These are phyloP conservation scores for Ylistrum balloti DNA, from an alignment of 1,140 invertebrate species.

Conservation along the genomic window DNA sequence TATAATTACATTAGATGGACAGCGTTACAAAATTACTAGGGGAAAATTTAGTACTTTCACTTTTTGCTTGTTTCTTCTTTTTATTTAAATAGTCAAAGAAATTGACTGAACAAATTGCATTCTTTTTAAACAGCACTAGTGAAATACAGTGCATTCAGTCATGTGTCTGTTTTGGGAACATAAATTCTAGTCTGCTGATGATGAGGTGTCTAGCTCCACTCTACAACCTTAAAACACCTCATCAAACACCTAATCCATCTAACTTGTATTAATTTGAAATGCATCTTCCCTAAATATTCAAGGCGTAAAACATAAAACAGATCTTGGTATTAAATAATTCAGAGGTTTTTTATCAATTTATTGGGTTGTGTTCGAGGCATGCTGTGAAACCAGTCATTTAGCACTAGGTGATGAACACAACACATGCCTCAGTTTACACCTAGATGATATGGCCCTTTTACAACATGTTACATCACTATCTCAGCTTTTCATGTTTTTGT, in stretches of 20 bases:
- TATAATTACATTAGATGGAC: neutral
- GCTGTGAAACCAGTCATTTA: neutral
- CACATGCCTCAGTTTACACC: neutral
- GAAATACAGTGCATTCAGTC: neutral
- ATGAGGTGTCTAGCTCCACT: neutral
- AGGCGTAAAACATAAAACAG: conserved; percentile 8
- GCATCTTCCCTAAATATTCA: conserved; percentile 5
- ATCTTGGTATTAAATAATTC: conserved; percentile 23
- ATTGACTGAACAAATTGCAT: neutral
- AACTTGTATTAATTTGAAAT: neutral
- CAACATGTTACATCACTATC: neutral
- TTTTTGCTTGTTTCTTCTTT: neutral
- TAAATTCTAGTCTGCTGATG: neutral
- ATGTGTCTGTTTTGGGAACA: neutral
- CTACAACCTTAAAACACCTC: too few species aligned
- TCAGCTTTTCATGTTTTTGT: neutral
- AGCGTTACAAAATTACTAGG: neutral
- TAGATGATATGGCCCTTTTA: neutral
- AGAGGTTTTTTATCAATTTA: neutral
- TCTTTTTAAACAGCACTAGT: neutral
- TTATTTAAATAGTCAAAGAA: neutral
- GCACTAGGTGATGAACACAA: conserved; percentile 16
- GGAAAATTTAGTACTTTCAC: neutral
- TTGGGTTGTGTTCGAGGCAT: neutral
- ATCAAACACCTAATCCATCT: neutral